Evolutionary conservation across 2,888 invertebrate species (phyloP).

Genomic region (Frankliniella intonsa): DNA sequence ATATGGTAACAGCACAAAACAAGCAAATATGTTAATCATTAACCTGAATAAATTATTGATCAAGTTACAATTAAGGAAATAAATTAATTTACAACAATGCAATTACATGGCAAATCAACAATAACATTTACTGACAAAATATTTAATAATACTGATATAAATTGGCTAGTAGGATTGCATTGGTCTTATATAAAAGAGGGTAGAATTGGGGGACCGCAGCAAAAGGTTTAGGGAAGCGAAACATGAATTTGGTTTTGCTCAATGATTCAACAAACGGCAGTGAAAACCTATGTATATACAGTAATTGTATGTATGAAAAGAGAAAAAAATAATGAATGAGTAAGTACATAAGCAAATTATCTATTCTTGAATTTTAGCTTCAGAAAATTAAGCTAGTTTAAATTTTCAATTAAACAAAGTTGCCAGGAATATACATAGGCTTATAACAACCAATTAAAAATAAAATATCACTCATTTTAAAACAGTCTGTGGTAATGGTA

Average conservation of each 20-base stretch:
- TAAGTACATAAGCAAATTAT: neutral
- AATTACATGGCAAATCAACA: constrained; percentile 19
- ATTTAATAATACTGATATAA: constrained; percentile 22
- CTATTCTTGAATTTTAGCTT: neutral
- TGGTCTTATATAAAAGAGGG: constrained; percentile 1
- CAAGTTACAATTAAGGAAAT: constrained; percentile 17
- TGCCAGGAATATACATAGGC: neutral
- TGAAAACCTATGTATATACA: no score
- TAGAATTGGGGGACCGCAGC: neutral
- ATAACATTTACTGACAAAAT: constrained; percentile 21
- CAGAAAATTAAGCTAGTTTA: neutral
- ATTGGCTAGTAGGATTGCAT: constrained; percentile 16
- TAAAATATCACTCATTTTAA: constrained; percentile 21
- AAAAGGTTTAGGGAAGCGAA: neutral
- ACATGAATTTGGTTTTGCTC: no score
- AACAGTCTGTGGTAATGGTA: neutral
- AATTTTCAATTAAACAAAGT: no score
- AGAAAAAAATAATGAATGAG: neutral
- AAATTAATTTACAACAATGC: constrained; percentile 12
- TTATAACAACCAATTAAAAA: neutral
- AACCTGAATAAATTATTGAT: constrained; percentile 25
- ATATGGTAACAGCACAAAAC: constrained; percentile 23
- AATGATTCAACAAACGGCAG: no score
- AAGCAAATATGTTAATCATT: constrained; percentile 25
- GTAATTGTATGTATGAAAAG: no score